phyloP scores from a whole-genome alignment of 2,113 vertebrate genomes.

The Lasiurus borealis region DNA sequence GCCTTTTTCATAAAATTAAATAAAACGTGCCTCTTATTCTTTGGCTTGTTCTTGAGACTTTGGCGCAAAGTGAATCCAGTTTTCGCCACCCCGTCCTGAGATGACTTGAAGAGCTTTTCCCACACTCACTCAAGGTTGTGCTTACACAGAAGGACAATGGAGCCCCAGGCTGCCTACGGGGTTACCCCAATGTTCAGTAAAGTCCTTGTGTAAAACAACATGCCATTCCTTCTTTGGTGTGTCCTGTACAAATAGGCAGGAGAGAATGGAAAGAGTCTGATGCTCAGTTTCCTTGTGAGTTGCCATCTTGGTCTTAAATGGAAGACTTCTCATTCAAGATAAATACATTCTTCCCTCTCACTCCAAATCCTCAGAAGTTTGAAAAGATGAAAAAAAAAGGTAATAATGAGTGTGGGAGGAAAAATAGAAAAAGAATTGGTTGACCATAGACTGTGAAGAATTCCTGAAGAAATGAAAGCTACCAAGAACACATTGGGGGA shows the following conservation, averaged over 20 bases:
- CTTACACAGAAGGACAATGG: neutral
- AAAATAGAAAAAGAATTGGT: neutral
- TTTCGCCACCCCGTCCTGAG: neutral
- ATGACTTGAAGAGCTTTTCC: neutral
- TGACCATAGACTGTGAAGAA: neutral
- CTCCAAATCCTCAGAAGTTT: neutral
- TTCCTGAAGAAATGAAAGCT: neutral
- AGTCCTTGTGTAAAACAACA: neutral
- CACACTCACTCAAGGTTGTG: neutral
- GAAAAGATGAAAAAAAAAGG: neutral
- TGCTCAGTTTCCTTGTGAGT: neutral
- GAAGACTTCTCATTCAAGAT: neutral
- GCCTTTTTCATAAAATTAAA: neutral
- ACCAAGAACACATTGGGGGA: neutral
- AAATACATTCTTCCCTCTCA: neutral
- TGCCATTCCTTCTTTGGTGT: neutral
- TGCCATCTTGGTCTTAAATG: neutral
- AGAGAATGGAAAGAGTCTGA: neutral
- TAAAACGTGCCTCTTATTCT: neutral
- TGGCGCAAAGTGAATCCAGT: neutral
- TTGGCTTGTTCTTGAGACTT: neutral
- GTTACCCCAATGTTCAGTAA: neutral
- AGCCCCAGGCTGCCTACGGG: neutral
- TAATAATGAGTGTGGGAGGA: fast-evolving
- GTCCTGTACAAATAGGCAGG: fast-evolving